A percentile compares a stretch with the other conserved stretches of the same genome.
Evolutionary conservation across 1,140 invertebrate genomes (phyloP).

Genomic region (Orchestia grillus): DNA sequence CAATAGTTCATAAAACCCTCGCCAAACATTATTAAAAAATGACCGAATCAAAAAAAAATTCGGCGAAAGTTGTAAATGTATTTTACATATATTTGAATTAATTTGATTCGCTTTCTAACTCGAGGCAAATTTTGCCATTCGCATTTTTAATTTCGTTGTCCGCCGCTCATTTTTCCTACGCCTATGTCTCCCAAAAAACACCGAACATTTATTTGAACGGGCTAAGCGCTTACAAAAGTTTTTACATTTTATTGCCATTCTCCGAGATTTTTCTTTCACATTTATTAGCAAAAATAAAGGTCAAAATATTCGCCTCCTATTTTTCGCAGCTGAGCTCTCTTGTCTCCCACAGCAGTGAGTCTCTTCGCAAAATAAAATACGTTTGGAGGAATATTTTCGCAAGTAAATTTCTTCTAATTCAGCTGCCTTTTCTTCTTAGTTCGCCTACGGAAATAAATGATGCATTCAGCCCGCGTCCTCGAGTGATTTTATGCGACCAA

Average conservation of each 20-base stretch:
- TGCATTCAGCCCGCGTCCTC: not conserved
- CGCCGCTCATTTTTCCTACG: too few relatives aligned
- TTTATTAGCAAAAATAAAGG: not conserved
- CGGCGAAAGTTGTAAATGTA: too few relatives aligned
- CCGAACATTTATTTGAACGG: too few relatives aligned
- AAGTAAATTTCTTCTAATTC: not conserved
- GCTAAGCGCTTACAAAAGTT: too few relatives aligned
- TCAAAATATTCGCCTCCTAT: not conserved
- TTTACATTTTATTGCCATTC: not conserved
- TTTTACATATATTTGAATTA: too few relatives aligned
- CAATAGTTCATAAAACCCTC: too few relatives aligned
- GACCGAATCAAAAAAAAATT: too few relatives aligned
- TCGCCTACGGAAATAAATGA: not conserved
- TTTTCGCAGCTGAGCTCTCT: not conserved
- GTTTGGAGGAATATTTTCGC: not conserved
- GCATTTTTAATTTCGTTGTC: too few relatives aligned
- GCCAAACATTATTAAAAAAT: too few relatives aligned
- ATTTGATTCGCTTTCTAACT: too few relatives aligned
- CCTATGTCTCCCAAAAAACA: too few relatives aligned
- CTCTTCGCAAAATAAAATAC: not conserved
- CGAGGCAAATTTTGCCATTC: too few relatives aligned
- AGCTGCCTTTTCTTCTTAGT: not conserved
- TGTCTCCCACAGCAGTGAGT: not conserved
- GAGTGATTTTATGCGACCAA: not conserved
- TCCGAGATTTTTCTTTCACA: not conserved